These are phyloP conservation scores for Scaptomyza tumidula DNA, from an alignment of 2,888 invertebrate genomes.

Conservation along the genomic window DNA sequence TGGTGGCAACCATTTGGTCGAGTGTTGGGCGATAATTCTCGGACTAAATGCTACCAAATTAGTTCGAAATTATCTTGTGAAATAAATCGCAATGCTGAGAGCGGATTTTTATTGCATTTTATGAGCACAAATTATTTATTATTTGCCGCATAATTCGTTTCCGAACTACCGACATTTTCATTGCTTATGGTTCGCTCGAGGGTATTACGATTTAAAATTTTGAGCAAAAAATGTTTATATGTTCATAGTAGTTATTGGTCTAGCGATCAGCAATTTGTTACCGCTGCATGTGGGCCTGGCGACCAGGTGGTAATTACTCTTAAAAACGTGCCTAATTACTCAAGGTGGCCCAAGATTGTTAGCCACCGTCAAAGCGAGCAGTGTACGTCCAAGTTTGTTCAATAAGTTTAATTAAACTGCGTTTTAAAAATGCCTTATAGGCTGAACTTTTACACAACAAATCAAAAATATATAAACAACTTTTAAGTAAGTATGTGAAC, in stretches of 20 bases:
- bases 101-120: constrained; percentile 74
- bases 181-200: constrained; percentile 41
- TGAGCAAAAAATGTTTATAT: neutral
- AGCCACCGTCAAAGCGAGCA: constrained; percentile 20
- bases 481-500: neutral
- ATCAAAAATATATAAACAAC: neutral
- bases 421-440: neutral
- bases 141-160: constrained; percentile 75
- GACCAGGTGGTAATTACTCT: constrained; percentile 77
- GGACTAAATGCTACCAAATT: constrained; percentile 78
- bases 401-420: neutral
- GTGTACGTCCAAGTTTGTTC: neutral
- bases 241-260: constrained; percentile 7
- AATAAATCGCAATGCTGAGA: constrained; percentile 69
- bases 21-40: constrained; percentile 60
- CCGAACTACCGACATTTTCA: constrained; percentile 67
- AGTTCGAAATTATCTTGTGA: constrained; percentile 72
- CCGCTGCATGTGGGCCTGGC: constrained; percentile 48
- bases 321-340: constrained; percentile 76
- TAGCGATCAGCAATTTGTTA: constrained; percentile 42
- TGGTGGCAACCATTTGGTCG: constrained; percentile 22
- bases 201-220: constrained; percentile 24
- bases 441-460: neutral
- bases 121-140: constrained; percentile 76
- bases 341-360: constrained; percentile 37